Percentiles rank a stretch among this genome's conserved stretches.
phyloP scores from a whole-genome alignment of 1,140 invertebrate species.

The Argopecten irradians region DNA sequence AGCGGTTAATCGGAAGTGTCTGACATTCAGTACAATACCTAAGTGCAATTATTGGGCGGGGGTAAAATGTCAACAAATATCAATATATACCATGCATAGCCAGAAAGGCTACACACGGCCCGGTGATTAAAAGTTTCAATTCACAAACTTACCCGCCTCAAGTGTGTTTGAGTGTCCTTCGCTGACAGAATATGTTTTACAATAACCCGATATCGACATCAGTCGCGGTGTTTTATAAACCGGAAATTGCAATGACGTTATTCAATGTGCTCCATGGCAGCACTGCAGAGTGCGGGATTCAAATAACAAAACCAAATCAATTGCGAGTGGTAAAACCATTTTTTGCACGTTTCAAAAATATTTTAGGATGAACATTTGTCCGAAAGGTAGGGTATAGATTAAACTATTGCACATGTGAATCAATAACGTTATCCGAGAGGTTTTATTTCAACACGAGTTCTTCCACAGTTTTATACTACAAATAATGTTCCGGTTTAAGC shows the following conservation, averaged over 20 bases:
- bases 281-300: neutral
- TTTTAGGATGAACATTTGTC: no score
- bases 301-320: neutral
- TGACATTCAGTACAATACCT: neutral
- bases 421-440: no score
- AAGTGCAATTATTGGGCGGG: neutral
- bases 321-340: neutral
- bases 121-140: neutral
- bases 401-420: no score
- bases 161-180: neutral
- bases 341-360: no score
- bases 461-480: no score
- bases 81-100: neutral
- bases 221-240: neutral
- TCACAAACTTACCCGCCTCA: neutral
- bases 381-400: no score
- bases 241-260: constrained; percentile 7
- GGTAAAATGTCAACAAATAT: neutral
- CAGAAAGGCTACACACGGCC: neutral
- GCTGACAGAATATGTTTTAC: neutral
- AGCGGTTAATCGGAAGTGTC: neutral
- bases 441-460: no score
- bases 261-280: neutral
- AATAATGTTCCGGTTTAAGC: no score
- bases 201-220: neutral